Percentiles rank a stretch among this genome's conserved stretches.
Evolutionary conservation across 2,797 vertebrate genomes (phyloP).

Genomic region (Pseudopleuronectes americanus): DNA sequence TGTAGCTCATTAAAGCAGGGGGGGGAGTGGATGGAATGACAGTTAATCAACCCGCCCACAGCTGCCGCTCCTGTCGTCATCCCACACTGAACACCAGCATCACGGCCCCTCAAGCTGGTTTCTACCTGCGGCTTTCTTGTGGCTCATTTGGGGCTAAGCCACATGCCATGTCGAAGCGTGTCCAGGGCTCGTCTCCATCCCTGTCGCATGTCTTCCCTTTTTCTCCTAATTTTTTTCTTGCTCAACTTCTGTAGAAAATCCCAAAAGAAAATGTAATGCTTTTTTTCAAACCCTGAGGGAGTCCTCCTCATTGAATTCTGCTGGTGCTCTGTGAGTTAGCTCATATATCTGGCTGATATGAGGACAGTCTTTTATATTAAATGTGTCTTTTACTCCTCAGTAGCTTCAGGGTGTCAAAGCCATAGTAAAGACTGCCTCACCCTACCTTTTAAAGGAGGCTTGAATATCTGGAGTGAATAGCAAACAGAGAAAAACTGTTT

Average conservation of each 20-base stretch:
- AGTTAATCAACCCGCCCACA: constrained; percentile 71
- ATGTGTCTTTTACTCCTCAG: constrained; percentile 2
- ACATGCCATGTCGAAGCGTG: constrained; percentile 14
- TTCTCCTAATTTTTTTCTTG: constrained; percentile 18
- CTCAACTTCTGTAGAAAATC: constrained; percentile 16
- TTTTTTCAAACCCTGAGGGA: constrained; percentile 35
- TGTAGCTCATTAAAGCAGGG: constrained; percentile 65
- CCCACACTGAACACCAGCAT: constrained; percentile 24
- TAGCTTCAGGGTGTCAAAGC: constrained; percentile 41
- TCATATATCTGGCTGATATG: constrained; percentile 30
- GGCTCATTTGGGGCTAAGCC: constrained; percentile 8
- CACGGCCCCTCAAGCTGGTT: constrained; percentile 11
- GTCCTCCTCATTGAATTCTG: constrained; percentile 15
- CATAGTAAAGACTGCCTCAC: constrained; percentile 39
- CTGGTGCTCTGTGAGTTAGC: constrained; percentile 1
- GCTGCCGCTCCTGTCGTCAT: constrained; percentile 18
- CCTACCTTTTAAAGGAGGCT: constrained; percentile 21
- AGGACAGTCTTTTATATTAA: constrained; percentile 19
- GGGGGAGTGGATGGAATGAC: constrained; percentile 50
- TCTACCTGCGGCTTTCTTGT: constrained; percentile 25
- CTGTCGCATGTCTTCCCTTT: constrained; percentile 21
- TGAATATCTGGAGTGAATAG: constrained; percentile 18
- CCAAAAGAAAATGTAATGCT: constrained; percentile 28
- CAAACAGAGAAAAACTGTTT: too few relatives aligned
- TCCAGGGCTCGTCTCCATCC: constrained; percentile 26